Evolutionary conservation across 1,140 invertebrate genomes (phyloP).

Genomic region (Platyscapa corneri): DNA sequence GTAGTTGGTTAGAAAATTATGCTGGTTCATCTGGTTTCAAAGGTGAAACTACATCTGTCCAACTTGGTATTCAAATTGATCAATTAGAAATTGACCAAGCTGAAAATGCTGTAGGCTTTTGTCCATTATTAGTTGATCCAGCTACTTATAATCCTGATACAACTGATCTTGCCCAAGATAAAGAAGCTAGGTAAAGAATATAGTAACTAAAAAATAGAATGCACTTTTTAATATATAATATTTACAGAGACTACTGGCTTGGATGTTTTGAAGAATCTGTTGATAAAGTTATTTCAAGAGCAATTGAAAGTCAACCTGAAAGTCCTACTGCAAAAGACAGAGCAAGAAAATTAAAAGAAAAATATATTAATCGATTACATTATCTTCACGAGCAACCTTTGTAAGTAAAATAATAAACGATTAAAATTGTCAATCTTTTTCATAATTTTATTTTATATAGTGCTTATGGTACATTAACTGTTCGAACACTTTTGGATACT

Average conservation of each 20-base stretch:
- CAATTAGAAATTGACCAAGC: conserved; percentile 82
- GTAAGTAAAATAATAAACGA: conserved; percentile 75
- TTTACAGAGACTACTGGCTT: conserved; percentile 90
- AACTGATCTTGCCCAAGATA: conserved; percentile 64
- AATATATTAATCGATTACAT: conserved; percentile 87
- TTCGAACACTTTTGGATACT: conserved; percentile 91
- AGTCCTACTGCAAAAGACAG: conserved; percentile 84
- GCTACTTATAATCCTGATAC: conserved; percentile 59
- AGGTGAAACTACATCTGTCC: conserved; percentile 71
- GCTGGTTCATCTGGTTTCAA: conserved; percentile 82
- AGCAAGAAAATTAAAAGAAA: conserved; percentile 87
- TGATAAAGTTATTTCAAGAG: conserved; percentile 83
- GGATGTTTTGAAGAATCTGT: conserved; percentile 90
- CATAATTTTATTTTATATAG: conserved; percentile 68
- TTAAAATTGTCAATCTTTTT: neutral
- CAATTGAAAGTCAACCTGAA: conserved; percentile 84
- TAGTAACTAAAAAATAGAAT: neutral
- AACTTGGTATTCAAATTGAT: conserved; percentile 75
- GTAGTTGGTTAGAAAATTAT: conserved; percentile 86
- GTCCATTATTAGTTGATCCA: conserved; percentile 80
- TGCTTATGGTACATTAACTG: conserved; percentile 90
- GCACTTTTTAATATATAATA: neutral
- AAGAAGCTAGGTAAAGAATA: conserved; percentile 80
- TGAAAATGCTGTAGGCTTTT: conserved; percentile 78
- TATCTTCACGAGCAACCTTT: conserved; percentile 86